A percentile compares a stretch with the other conserved stretches of the same genome.
phyloP scores from a whole-genome alignment of 23 tunicate genomes.

The Halocynthia aurantium region DNA sequence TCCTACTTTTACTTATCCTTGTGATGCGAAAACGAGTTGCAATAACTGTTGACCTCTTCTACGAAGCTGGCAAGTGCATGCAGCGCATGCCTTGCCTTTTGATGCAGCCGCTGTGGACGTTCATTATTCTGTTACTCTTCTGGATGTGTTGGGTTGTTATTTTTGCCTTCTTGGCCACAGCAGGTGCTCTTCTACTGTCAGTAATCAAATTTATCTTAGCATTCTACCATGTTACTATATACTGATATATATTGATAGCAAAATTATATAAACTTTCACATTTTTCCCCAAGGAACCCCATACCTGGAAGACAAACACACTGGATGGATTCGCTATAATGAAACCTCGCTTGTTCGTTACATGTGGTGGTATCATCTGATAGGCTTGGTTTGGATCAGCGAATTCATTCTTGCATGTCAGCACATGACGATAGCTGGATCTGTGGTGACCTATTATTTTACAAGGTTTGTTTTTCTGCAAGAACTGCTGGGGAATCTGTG shows the following conservation, averaged over 20 bases:
- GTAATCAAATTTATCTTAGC: background rate
- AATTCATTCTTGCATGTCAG: constrained; percentile 82
- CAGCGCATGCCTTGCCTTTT: constrained; percentile 54
- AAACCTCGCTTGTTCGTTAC: constrained; percentile 44
- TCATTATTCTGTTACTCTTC: constrained; percentile 50
- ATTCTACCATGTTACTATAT: background rate
- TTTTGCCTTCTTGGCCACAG: constrained; percentile 75
- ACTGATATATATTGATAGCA: background rate
- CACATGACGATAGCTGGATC: constrained; percentile 91
- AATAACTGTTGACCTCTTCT: constrained; percentile 61
- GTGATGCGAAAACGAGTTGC: constrained; percentile 90
- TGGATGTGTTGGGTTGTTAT: constrained; percentile 81
- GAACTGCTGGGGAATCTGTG: background rate
- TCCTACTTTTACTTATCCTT: constrained; percentile 62
- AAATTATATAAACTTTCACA: background rate
- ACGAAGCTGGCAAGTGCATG: constrained; percentile 77
- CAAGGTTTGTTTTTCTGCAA: constrained; percentile 42
- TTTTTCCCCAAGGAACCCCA: constrained; percentile 32
- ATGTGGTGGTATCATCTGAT: constrained; percentile 93
- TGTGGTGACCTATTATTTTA: constrained; percentile 62
- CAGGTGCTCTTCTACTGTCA: constrained; percentile 28
- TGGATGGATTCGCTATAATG: constrained; percentile 59
- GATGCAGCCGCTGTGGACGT: constrained; percentile 84
- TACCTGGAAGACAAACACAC: constrained; percentile 34
- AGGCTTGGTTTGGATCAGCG: constrained; percentile 82